Percentiles rank a stretch among this genome's conserved stretches.
These are phyloP conservation scores for Chiloscyllium plagiosum DNA, from an alignment of 2,113 vertebrate species.

Conservation along the genomic window DNA sequence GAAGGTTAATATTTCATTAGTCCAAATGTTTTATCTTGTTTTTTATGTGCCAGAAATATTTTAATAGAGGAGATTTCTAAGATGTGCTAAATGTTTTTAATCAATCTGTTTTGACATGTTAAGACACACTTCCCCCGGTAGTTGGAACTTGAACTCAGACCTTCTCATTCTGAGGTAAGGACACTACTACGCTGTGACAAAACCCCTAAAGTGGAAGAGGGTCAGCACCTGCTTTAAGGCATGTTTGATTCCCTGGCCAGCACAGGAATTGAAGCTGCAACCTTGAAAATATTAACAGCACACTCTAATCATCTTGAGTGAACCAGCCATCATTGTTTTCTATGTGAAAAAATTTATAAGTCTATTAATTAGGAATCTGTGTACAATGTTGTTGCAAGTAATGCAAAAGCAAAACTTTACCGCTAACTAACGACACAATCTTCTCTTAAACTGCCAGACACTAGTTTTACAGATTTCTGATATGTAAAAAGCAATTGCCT, in stretches of 20 bases:
- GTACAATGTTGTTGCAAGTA: not conserved
- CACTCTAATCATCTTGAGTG: too few species aligned
- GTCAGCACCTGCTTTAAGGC: too few species aligned
- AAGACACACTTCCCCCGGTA: too few species aligned
- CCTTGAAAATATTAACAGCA: too few species aligned
- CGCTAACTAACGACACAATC: not conserved
- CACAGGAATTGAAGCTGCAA: too few species aligned
- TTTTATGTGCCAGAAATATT: not conserved
- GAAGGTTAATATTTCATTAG: conserved; percentile 20
- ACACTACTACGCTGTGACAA: too few species aligned
- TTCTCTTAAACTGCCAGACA: not conserved
- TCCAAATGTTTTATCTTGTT: not conserved
- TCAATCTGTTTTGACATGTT: too few species aligned
- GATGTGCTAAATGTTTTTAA: too few species aligned
- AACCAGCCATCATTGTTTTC: not conserved
- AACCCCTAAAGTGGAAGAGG: too few species aligned
- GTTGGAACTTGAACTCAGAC: too few species aligned
- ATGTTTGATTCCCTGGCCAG: too few species aligned
- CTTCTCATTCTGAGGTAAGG: too few species aligned
- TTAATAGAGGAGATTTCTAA: not conserved
- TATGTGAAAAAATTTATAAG: not conserved
- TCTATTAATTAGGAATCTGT: not conserved
- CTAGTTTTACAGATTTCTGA: not conserved
- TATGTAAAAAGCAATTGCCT: not conserved
- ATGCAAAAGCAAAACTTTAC: not conserved